Evolutionary conservation across 2,888 invertebrate genomes (phyloP).

Genomic region (Phaedon cochleariae): DNA sequence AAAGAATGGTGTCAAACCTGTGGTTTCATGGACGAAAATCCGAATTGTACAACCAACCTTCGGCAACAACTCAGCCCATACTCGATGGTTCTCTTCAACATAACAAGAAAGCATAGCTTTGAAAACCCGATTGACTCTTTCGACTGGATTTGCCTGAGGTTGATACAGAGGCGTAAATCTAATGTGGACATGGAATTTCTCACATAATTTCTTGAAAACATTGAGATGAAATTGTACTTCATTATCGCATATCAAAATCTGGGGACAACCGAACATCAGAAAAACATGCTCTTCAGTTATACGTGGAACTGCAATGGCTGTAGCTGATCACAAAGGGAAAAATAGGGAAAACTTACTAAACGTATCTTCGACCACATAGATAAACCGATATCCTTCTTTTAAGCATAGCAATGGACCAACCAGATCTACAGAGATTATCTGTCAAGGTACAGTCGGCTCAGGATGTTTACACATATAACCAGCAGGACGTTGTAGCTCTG

Average conservation of each 20-base stretch:
- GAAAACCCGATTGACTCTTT: slow-evolving; percentile 47
- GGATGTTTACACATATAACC: too few relatives aligned
- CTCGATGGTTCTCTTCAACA: slow-evolving; percentile 41
- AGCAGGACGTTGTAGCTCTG: too few relatives aligned
- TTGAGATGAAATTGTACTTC: neutral
- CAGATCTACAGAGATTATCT: slow-evolving; percentile 1
- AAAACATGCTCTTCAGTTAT: slow-evolving; percentile 6
- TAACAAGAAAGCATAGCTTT: slow-evolving; percentile 50
- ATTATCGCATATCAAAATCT: slow-evolving; percentile 12
- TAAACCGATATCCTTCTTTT: neutral
- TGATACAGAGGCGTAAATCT: slow-evolving; percentile 36
- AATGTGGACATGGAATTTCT: neutral
- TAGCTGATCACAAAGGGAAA: neutral
- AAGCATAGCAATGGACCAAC: slow-evolving; percentile 1
- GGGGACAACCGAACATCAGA: neutral
- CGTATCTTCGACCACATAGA: too few relatives aligned
- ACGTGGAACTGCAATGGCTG: neutral
- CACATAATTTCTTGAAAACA: neutral
- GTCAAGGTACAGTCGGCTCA: too few relatives aligned
- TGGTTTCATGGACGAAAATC: slow-evolving; percentile 36
- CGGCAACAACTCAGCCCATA: too few relatives aligned
- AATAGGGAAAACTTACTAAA: slow-evolving; percentile 1
- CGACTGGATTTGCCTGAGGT: slow-evolving; percentile 50
- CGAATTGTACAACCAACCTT: too few relatives aligned
- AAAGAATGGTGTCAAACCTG: slow-evolving; percentile 31